Evolutionary conservation across 2,113 vertebrate genomes (phyloP), one percentile per base, ranked within the genome.

Genomic region (Mirounga angustirostris): DNA sequence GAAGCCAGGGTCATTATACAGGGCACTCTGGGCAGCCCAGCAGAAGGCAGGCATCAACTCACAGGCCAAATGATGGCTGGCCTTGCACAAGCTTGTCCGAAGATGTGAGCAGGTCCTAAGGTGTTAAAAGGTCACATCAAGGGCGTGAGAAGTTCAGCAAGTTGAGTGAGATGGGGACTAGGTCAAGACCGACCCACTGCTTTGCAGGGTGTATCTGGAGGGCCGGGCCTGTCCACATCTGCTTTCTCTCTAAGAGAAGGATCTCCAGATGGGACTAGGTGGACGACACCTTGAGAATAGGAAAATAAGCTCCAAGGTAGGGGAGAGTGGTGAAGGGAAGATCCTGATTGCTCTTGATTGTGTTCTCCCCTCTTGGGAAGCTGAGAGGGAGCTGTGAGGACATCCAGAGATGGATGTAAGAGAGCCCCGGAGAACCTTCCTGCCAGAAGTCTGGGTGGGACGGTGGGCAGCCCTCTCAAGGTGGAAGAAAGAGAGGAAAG

Each of bases 311-410:
- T 12, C 19, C 0, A 28, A n/a, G 78, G 71, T 1, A 26, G n/a
- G 61, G 22, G 26, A 91, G 15, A 13, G 26, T 1, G 0, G 24
- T 3, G 10, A 50, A 63, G 63, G 63, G 43, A 50, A 61, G 18
- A 6, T 28, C 19, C 3, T 5, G 12, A 2, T 9, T 7, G 40
- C 4, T 30, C 54, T 50, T 21, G 43, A 11, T 6, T 3, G 5
- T 0, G 0, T 13, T 58, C 46, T 58, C 4, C 12, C 14, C 21
- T 24, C 33, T 2, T 40, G 4, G 22, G 43, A 52, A 8, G 50
- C 28, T 22, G 52, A 1, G 22, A 0, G 5, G 4, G 10, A 6
- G 28, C 18, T 1, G 22, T 15, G 18, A 28, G 21, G 8, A 36
- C 50, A 13, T 14, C 61, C 3, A 22, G 90, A 78, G 19, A 43